Evolutionary conservation across 2,888 invertebrate genomes (phyloP).

Genomic region (Lutraria lutraria): DNA sequence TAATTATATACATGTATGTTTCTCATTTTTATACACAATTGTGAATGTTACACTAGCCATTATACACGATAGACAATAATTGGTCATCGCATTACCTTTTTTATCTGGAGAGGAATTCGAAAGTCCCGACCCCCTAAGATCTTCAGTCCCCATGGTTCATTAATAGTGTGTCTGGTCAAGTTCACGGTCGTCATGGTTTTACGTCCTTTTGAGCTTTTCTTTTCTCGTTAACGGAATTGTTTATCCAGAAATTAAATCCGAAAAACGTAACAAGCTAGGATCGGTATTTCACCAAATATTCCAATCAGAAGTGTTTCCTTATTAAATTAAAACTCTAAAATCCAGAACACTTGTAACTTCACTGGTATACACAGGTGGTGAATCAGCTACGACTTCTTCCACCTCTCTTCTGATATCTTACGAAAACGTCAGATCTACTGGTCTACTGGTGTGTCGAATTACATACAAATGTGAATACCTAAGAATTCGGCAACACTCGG

Average conservation of each 20-base stretch:
- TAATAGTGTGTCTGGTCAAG: constrained; percentile 72
- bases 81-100: constrained; percentile 77
- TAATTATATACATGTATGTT: too few species aligned
- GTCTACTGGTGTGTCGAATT: not conserved
- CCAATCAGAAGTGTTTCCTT: not conserved
- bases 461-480: constrained; percentile 3
- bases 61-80: not conserved
- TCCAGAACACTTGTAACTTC: constrained; percentile 1
- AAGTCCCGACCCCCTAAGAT: constrained; percentile 83
- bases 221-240: not conserved
- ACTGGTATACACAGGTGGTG: not conserved
- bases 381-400: not conserved
- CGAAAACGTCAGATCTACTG: not conserved
- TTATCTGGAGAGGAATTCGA: constrained; percentile 79
- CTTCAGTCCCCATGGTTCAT: constrained; percentile 83
- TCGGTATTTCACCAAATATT: constrained; percentile 5
- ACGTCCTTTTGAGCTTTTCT: not conserved
- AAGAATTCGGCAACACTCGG: not conserved
- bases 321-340: constrained; percentile 13
- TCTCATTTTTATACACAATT: too few species aligned
- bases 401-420: not conserved
- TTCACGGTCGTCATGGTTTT: constrained; percentile 73
- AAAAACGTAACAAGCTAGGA: not conserved
- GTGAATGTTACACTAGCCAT: too few species aligned
- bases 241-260: not conserved